These are phyloP conservation scores for Kuschelorhynchus macadamiae DNA, from an alignment of 2,888 invertebrate genomes.

Conservation along the genomic window DNA sequence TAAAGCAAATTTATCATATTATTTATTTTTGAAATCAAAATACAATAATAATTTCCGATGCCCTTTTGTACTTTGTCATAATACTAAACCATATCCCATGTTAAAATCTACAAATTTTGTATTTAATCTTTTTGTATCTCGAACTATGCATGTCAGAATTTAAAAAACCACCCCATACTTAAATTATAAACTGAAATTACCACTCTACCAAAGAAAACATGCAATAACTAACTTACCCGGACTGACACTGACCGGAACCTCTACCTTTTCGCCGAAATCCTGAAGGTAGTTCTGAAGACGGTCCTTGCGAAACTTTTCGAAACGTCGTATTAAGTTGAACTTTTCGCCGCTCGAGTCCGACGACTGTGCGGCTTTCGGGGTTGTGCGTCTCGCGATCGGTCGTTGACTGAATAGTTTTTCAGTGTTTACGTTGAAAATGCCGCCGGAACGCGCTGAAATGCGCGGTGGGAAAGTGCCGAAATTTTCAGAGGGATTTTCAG, in stretches of 20 bases:
- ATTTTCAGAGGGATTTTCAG: constrained; percentile 32
- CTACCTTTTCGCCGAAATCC: constrained; percentile 38
- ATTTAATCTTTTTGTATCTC: no score
- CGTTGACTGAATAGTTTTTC: constrained; percentile 54
- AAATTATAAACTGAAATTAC: no score
- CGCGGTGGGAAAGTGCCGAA: constrained; percentile 29
- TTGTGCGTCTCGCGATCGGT: constrained; percentile 45
- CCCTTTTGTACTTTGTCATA: no score
- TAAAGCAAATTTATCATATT: no score
- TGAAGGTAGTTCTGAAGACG: constrained; percentile 32
- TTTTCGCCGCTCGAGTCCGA: constrained; percentile 15
- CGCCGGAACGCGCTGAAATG: constrained; percentile 51
- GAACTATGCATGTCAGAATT: no score
- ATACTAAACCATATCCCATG: no score
- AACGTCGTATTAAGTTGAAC: constrained; percentile 44
- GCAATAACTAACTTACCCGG: constrained; percentile 46
- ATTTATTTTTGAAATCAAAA: no score
- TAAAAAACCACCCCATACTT: no score
- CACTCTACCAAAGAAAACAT: no score
- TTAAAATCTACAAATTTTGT: no score
- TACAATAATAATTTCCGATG: no score
- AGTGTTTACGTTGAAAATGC: constrained; percentile 54
- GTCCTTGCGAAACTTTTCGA: constrained; percentile 43
- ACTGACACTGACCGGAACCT: constrained; percentile 42
- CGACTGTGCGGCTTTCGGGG: neutral